Conservation (phyloP, 2,888 invertebrate species). For the Drosophila recens region DNA sequence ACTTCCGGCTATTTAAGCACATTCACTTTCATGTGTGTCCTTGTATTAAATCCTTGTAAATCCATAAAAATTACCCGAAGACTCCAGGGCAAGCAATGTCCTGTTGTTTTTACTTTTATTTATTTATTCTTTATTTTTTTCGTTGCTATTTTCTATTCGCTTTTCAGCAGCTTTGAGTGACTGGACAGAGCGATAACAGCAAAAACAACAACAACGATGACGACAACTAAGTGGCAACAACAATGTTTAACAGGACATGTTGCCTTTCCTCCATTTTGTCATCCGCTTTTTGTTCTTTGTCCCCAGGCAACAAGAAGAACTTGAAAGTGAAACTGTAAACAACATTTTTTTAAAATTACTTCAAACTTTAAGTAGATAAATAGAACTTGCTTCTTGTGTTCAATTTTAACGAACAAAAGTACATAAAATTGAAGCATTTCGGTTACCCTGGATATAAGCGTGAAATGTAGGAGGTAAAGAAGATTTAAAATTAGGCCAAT, state of each 20-base stretch:
- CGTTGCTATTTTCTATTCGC: slow-evolving; percentile 30
- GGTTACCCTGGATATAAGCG: background rate
- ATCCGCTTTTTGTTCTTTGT: slow-evolving; percentile 44
- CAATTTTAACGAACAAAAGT: slow-evolving; percentile 12
- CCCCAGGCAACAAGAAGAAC: slow-evolving; percentile 28
- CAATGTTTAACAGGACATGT: slow-evolving; percentile 40
- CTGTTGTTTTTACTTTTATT: slow-evolving; percentile 28
- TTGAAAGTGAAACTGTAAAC: slow-evolving; percentile 57
- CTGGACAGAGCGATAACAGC: slow-evolving; percentile 45
- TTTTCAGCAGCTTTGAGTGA: slow-evolving; percentile 44
- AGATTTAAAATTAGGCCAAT: background rate
- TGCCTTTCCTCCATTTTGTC: slow-evolving; percentile 37
- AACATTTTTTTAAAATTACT: slow-evolving; percentile 28
- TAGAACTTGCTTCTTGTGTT: slow-evolving; percentile 2
- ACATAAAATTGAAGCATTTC: slow-evolving; percentile 3
- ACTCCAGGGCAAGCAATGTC: slow-evolving; percentile 60
- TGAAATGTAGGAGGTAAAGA: background rate
- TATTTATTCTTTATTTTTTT: slow-evolving; percentile 25
- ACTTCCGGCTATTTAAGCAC: slow-evolving; percentile 78
- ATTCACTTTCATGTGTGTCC: slow-evolving; percentile 32
- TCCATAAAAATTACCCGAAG: slow-evolving; percentile 76
- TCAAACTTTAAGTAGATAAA: slow-evolving; percentile 42
- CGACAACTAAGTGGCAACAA: slow-evolving; percentile 52
- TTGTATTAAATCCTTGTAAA: slow-evolving; percentile 72
- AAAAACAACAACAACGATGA: slow-evolving; percentile 11